Evolutionary conservation across 1,140 invertebrate genomes (phyloP).

Genomic region (Marisa cornuarietis): DNA sequence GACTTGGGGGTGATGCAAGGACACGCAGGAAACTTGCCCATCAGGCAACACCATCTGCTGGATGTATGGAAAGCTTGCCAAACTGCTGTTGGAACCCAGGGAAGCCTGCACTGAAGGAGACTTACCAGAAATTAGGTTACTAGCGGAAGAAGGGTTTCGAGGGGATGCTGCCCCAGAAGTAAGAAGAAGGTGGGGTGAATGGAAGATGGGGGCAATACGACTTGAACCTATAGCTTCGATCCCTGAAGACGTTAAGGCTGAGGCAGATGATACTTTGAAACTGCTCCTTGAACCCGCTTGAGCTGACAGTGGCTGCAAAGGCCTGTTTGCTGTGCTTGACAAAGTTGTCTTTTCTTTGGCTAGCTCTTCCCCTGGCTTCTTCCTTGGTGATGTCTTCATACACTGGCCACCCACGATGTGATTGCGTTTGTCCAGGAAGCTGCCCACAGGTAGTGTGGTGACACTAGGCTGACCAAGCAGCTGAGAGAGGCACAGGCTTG

Average conservation of each 20-base stretch:
- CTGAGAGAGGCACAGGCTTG: background rate
- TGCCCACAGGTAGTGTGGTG: background rate
- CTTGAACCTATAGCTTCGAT: too few species aligned
- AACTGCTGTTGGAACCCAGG: conserved; percentile 16
- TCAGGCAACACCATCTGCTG: conserved; percentile 36
- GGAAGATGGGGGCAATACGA: too few species aligned
- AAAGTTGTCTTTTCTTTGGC: too few species aligned
- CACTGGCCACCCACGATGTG: background rate
- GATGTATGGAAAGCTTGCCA: conserved; percentile 37
- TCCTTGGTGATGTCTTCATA: background rate
- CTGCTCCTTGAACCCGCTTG: background rate
- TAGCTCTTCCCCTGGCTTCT: background rate
- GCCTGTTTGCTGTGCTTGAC: too few species aligned
- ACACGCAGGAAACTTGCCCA: conserved; percentile 22
- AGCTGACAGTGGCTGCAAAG: conserved; percentile 6
- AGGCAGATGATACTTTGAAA: too few species aligned
- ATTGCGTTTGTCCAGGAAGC: conserved; percentile 11
- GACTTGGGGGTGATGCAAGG: too few species aligned
- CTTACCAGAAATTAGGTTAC: background rate
- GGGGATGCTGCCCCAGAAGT: background rate
- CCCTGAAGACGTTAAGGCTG: too few species aligned
- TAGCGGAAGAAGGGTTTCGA: background rate
- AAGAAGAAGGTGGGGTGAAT: too few species aligned
- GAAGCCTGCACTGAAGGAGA: background rate
- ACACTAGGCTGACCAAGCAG: conserved; percentile 16